Percentiles rank a stretch among this genome's conserved stretches.
phyloP scores from a whole-genome alignment of 2,797 vertebrate genomes.

The Melanogrammus aeglefinus region DNA sequence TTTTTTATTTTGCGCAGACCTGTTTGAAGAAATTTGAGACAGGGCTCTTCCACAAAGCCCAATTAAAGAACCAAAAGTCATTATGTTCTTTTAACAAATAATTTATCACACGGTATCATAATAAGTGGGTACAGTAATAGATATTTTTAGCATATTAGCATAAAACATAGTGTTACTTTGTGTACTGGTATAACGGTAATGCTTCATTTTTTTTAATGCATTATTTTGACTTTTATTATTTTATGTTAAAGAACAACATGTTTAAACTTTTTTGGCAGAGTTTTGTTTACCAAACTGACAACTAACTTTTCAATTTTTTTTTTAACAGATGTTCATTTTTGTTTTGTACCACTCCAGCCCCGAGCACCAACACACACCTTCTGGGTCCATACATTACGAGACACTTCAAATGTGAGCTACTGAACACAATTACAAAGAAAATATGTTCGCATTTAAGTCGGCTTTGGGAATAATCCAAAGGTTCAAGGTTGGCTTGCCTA shows the following conservation, averaged over 20 bases:
- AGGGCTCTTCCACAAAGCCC: slow-evolving; percentile 50
- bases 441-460: slow-evolving; percentile 54
- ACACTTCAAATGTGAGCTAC: slow-evolving; percentile 42
- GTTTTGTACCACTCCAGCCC: slow-evolving; percentile 44
- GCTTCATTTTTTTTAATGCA: no score
- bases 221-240: no score
- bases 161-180: slow-evolving; percentile 60
- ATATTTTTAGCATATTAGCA: slow-evolving; percentile 59
- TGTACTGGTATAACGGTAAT: slow-evolving; percentile 41
- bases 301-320: no score
- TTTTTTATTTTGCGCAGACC: slow-evolving; percentile 29
- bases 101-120: slow-evolving; percentile 51
- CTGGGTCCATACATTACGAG: slow-evolving; percentile 56
- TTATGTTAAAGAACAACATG: no score
- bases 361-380: slow-evolving; percentile 32
- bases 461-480: slow-evolving; percentile 64
- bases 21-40: slow-evolving; percentile 44
- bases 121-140: slow-evolving; percentile 51
- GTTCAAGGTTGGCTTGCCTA: slow-evolving; percentile 42
- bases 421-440: slow-evolving; percentile 60
- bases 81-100: slow-evolving; percentile 63
- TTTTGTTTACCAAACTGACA: no score
- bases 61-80: slow-evolving; percentile 59
- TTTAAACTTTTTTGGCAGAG: no score
- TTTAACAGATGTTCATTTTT: slow-evolving; percentile 46